These are phyloP conservation scores for Cephalopholis sonnerati DNA, from an alignment of 2,113 vertebrate genomes.

Conservation along the genomic window DNA sequence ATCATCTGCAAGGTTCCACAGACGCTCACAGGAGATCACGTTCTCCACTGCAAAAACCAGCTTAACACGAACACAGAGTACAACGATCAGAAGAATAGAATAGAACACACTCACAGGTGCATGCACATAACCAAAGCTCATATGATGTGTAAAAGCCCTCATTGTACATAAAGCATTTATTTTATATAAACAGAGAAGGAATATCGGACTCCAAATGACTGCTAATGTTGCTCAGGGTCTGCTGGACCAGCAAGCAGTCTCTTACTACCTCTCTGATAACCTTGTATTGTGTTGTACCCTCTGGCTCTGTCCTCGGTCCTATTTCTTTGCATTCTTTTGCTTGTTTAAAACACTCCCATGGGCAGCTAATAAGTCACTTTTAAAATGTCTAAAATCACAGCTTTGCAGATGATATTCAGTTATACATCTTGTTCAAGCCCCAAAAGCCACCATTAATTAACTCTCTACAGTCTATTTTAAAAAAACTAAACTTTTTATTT, in stretches of 20 bases:
- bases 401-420: neutral
- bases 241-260: neutral
- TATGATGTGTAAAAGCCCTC: neutral
- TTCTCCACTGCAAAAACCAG: constrained; percentile 91
- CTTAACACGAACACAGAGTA: constrained; percentile 72
- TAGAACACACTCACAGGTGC: neutral
- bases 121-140: neutral
- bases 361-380: neutral
- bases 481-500: too few relatives aligned
- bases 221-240: neutral
- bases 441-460: too few relatives aligned
- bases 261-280: neutral
- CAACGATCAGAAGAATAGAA: neutral
- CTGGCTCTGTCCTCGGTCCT: neutral
- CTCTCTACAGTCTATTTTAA: too few relatives aligned
- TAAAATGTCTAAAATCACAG: neutral
- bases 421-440: neutral
- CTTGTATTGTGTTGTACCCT: neutral
- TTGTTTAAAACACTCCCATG: too few relatives aligned
- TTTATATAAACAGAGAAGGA: neutral
- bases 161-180: neutral
- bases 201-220: neutral
- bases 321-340: neutral
- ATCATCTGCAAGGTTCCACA: constrained; percentile 89
- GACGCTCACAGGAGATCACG: constrained; percentile 86